Evolutionary conservation across 2,888 invertebrate species (phyloP).

Genomic region (Dorcus parallelipipedus): DNA sequence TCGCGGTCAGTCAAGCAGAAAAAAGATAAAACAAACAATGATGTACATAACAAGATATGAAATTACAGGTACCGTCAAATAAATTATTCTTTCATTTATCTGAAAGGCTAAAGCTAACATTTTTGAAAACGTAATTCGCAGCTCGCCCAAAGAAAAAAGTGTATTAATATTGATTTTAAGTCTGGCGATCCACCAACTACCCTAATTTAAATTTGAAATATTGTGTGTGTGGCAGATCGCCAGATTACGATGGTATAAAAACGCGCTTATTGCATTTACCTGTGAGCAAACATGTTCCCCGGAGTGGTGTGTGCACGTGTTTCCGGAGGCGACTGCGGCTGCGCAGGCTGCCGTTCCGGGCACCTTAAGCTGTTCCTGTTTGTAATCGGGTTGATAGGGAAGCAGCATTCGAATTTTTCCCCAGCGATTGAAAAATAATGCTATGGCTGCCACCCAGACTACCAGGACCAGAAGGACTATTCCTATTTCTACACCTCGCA

Average conservation of each 20-base stretch:
- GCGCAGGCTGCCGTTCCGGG: conserved; percentile 70
- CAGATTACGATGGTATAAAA: background rate
- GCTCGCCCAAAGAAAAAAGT: too few species aligned
- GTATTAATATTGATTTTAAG: too few species aligned
- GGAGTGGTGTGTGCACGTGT: conserved; percentile 56
- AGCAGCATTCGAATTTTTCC: conserved; percentile 87
- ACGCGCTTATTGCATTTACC: conserved; percentile 44
- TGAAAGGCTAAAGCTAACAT: too few species aligned
- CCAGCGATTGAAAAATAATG: conserved; percentile 84
- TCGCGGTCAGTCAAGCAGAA: too few species aligned
- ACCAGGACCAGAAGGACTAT: conserved; percentile 79
- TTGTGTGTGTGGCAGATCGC: background rate
- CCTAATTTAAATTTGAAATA: too few species aligned
- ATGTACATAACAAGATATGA: too few species aligned
- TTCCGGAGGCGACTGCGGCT: conserved; percentile 53
- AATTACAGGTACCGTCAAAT: too few species aligned
- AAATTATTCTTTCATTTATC: too few species aligned
- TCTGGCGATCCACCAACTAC: too few species aligned
- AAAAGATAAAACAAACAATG: too few species aligned
- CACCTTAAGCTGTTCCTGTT: conserved; percentile 77
- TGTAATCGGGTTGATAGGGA: conserved; percentile 89
- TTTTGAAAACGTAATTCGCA: too few species aligned
- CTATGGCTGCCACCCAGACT: conserved; percentile 84
- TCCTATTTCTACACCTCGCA: conserved; percentile 86
- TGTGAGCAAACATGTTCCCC: conserved; percentile 59